Evolutionary conservation across 2,888 invertebrate genomes (phyloP), one percentile per base, ranked within the genome.

Genomic region (Pardosa pseudoannulata): DNA sequence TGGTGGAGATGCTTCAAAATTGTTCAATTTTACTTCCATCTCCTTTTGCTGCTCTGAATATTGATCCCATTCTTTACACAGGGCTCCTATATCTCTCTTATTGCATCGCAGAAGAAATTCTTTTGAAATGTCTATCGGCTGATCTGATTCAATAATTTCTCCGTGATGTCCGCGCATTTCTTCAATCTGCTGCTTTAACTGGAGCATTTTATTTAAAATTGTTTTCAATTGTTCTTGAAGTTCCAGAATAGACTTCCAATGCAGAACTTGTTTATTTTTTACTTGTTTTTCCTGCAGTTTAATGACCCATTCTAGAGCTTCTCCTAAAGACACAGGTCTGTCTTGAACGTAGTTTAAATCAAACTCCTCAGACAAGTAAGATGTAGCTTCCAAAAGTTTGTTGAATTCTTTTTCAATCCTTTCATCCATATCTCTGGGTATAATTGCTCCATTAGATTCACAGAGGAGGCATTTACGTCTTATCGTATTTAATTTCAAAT

Each of bases 391-490:
- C 68, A 99, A 92, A 23, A 99, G 93, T 76, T 98, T 94, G 92
- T 98, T 98, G 91, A 99, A 99, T 92, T 98, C 98, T 88, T 97
- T 94, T 91, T 98, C 98, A 70, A 99, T 98, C 95, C 98, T 97
- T 93, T 98, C 98, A 93, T 99, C 98, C 91, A 98, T 98, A 91
- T 98, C 97, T 92, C 98, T 97, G 23, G 97, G 96, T 50, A 98
- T 98, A 89, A 97, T 96, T 90, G 95, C 96, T 13, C 98, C 99
- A 90, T 95, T 96, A 19, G 97, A 91, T 91, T 98, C 98, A 92
- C 97, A 99, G 27, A 99, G 93, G 0, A 98, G 98, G 91, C 98
- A 98, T 91, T 97, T 97, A 91, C 97, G 98, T 90, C 96, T 95
- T 89, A 99, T 98, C 91, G 97, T 96, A 91, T 97, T 96, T 88